phyloP scores from a whole-genome alignment of 2,113 vertebrate genomes.

The Callithrix jacchus region DNA sequence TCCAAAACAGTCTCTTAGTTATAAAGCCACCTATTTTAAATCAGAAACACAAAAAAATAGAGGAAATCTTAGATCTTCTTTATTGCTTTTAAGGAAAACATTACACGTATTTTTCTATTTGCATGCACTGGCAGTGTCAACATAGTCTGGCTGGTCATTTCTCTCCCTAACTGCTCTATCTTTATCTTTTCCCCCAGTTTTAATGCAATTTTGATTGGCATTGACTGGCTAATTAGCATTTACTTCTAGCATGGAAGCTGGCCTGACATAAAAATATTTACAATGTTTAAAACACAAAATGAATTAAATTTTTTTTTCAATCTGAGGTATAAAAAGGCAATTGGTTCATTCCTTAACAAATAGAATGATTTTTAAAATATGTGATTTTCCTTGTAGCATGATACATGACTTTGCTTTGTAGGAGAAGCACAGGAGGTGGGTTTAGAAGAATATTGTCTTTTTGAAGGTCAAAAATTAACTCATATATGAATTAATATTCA shows the following conservation, averaged over 20 bases:
- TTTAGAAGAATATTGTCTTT: not conserved
- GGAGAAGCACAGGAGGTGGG: not conserved
- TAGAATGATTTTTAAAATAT: not conserved
- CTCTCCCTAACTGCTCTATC: not conserved
- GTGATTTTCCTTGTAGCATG: not conserved
- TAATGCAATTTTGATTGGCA: conserved; percentile 38
- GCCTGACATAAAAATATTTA: not conserved
- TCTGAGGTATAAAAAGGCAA: not conserved
- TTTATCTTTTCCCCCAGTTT: conserved; percentile 6
- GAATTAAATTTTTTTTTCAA: not conserved
- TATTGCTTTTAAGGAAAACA: not conserved
- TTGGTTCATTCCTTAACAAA: not conserved
- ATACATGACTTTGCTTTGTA: not conserved
- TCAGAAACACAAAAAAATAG: not conserved
- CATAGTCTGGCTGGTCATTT: not conserved
- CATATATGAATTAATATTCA: not conserved
- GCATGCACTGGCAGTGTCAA: not conserved
- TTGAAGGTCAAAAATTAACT: not conserved
- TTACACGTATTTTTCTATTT: not conserved
- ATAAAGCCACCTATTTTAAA: not conserved
- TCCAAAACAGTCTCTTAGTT: not conserved
- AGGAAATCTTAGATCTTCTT: not conserved
- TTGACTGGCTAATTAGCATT: conserved; percentile 1
- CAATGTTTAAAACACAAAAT: conserved; percentile 40
- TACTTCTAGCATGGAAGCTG: not conserved